These are phyloP conservation scores for Lophotriccus pileatus DNA, from an alignment of 2,797 vertebrate species.

Conservation along the genomic window DNA sequence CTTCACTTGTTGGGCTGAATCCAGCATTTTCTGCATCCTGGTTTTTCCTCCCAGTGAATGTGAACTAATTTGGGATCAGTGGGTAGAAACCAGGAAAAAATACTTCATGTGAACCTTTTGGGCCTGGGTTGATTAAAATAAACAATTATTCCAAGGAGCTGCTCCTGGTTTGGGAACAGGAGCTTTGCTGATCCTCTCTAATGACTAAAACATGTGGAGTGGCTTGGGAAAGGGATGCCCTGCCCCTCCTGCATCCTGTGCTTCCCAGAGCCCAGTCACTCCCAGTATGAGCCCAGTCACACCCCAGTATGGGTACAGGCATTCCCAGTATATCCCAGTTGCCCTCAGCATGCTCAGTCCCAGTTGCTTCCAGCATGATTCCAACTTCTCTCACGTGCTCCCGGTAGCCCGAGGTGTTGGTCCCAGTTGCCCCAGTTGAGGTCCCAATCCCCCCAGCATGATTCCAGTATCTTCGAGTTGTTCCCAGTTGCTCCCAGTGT, in stretches of 20 bases:
- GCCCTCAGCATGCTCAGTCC: neutral
- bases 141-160: neutral
- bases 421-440: neutral
- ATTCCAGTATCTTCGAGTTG: neutral
- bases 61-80: neutral
- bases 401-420: neutral
- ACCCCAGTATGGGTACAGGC: too few species aligned
- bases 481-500: neutral
- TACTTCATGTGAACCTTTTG: neutral
- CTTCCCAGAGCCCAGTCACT: neutral
- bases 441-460: neutral
- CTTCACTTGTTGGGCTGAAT: neutral
- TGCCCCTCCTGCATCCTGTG: neutral
- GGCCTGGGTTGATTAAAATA: slow-evolving; percentile 1
- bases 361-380: neutral
- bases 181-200: slow-evolving; percentile 19
- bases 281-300: neutral
- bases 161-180: slow-evolving; percentile 2
- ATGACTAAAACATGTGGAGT: neutral
- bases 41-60: neutral
- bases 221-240: neutral
- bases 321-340: neutral
- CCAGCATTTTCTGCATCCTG: neutral
- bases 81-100: neutral
- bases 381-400: neutral